Evolutionary conservation across 2,888 invertebrate genomes (phyloP).

Genomic region (Steromphala cineraria): DNA sequence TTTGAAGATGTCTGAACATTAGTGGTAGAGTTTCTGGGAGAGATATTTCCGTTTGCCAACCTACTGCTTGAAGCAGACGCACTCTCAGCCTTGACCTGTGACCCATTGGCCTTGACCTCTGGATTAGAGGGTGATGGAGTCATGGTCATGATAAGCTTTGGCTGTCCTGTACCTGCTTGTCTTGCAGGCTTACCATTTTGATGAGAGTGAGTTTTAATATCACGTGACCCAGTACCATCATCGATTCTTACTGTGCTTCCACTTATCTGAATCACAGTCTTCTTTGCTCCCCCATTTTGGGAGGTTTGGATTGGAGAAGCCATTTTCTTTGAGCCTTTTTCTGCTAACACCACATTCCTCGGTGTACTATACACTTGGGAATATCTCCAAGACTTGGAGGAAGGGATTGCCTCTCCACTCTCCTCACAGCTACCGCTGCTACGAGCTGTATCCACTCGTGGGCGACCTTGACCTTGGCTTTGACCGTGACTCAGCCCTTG

Average conservation of each 20-base stretch:
- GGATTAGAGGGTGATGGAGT: not conserved
- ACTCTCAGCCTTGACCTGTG: not conserved
- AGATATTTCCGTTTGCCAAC: not conserved
- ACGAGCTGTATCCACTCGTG: not conserved
- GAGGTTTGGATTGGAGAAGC: not conserved
- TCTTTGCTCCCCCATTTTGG: conserved; percentile 22
- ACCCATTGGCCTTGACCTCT: not conserved
- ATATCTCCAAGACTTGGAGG: not conserved
- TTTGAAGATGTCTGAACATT: not conserved
- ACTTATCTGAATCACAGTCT: conserved; percentile 37
- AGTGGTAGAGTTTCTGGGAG: not conserved
- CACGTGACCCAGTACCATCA: conserved; percentile 4
- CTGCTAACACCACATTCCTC: not conserved
- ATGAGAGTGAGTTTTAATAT: not conserved
- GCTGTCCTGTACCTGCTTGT: not conserved
- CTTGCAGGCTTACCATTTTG: not conserved
- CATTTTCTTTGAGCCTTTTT: not conserved
- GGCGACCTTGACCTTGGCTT: too few species aligned
- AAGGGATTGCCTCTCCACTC: not conserved
- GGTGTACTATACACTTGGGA: not conserved
- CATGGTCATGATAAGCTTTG: not conserved
- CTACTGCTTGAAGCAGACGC: not conserved
- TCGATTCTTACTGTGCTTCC: conserved; percentile 35
- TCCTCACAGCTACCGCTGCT: conserved; percentile 13
- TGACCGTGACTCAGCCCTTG: too few species aligned